A percentile compares a stretch with the other conserved stretches of the same genome.
These are phyloP conservation scores for Dendropsophus ebraccatus DNA, from an alignment of 2,113 vertebrate genomes.

Conservation along the genomic window DNA sequence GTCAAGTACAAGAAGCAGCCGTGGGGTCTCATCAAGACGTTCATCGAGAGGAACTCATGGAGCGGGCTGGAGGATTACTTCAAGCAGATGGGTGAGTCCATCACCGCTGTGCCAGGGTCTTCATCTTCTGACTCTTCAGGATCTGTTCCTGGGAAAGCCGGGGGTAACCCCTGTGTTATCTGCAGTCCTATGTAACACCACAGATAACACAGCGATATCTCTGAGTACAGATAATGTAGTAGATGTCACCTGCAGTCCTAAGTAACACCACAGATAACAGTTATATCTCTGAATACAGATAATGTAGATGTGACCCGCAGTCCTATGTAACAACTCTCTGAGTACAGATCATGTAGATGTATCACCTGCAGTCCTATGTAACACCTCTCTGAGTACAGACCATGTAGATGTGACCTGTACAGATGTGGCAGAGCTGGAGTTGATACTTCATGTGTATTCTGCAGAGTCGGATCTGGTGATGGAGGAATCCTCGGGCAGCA, in stretches of 20 bases:
- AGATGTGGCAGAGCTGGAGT: too few relatives aligned
- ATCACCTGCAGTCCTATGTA: neutral
- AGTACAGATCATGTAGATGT: neutral
- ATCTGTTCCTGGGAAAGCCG: too few relatives aligned
- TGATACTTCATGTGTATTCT: neutral
- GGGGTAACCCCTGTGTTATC: too few relatives aligned
- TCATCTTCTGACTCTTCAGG: too few relatives aligned
- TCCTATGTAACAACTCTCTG: neutral
- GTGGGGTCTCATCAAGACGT: constrained; percentile 90
- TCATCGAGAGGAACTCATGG: constrained; percentile 97
- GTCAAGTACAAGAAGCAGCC: constrained; percentile 95
- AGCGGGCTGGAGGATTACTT: constrained; percentile 89
- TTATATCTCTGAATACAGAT: neutral
- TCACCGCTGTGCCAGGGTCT: neutral
- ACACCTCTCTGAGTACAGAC: neutral
- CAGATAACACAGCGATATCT: too few relatives aligned
- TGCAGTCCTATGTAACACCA: too few relatives aligned
- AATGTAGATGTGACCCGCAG: neutral
- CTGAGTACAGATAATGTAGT: neutral
- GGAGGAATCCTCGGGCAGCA: constrained; percentile 85
- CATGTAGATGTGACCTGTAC: neutral
- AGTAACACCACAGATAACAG: neutral
- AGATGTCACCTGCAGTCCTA: neutral
- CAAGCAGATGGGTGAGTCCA: constrained; percentile 86
- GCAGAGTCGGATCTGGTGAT: constrained; percentile 76